Evolutionary conservation across 1,140 invertebrate genomes (phyloP), one percentile per base, ranked within the genome.

Genomic region (Camponotus pennsylvanicus): DNA sequence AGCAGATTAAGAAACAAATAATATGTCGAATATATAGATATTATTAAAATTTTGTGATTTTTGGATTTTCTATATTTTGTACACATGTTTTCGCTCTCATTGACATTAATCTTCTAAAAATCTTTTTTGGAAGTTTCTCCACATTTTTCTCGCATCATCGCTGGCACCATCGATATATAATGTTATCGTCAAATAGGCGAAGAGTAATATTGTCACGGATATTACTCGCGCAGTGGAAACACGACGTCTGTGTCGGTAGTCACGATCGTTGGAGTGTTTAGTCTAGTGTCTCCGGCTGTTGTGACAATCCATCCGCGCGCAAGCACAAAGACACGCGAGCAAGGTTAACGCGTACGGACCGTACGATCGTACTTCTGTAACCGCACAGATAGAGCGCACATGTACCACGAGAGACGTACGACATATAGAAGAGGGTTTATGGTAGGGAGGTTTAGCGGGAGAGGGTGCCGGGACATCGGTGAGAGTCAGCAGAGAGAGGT

Each of bases 201-300:
- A 37, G 21, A 59, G 83, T 88, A 85, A 90, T 90, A 89, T 86
- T 82, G 87, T 89, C 87, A 91, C 59, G 88, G 79, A 88, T 91
- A 91, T 91, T 91, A 91, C 78, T 42, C 64, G 75, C 21, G 55
- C 86, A 76, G 78, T 89, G 82, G 79, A 77, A 87, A 90, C 79
- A 89, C 89, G 71, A 82, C 40, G 82, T 85, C 73, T 87, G 49
- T 86, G 69, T 57, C 85, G 87, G 86, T 86, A 86, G 83, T 85
- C 90, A 88, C 91, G 92, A 92, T 90, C 91, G 90, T 87, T 91
- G 80, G 88, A 93, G 91, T 93, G 91, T 93, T 93, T 93, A 92
- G 90, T 92, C 92, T 93, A 90, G 86, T 91, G 91, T 92, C 90
- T 86, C 86, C 87, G 75, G 85, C 86, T 93, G 88, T 92, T 93